phyloP scores from a whole-genome alignment of 2,888 invertebrate genomes.

The Cyclophora punctaria region DNA sequence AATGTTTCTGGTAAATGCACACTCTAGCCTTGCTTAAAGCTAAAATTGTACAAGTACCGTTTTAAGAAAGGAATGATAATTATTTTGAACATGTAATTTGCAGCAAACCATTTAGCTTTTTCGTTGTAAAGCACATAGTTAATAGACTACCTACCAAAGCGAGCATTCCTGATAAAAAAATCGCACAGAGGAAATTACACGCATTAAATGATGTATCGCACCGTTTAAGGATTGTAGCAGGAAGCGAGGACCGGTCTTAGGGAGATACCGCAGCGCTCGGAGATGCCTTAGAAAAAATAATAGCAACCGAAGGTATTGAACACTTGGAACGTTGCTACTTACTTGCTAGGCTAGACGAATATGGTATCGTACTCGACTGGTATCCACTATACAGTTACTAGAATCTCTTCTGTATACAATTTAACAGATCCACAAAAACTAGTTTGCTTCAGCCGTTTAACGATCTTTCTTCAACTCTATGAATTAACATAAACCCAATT shows the following conservation, averaged over 20 bases:
- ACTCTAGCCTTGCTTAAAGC: too few species aligned
- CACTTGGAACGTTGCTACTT: slow-evolving; percentile 2
- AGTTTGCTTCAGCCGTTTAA: too few species aligned
- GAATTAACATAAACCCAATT: too few species aligned
- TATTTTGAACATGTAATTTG: too few species aligned
- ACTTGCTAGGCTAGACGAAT: too few species aligned
- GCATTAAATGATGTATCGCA: slow-evolving; percentile 39
- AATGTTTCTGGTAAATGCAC: slow-evolving; percentile 30
- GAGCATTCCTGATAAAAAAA: slow-evolving; percentile 40
- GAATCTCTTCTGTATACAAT: too few species aligned
- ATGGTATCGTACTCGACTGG: too few species aligned
- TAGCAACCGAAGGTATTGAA: slow-evolving; percentile 41
- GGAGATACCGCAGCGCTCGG: slow-evolving; percentile 30
- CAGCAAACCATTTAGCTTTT: slow-evolving; percentile 26
- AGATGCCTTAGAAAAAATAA: slow-evolving; percentile 45
- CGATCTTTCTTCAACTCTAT: too few species aligned
- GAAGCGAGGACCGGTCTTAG: slow-evolving; percentile 49
- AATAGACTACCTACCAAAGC: slow-evolving; percentile 15
- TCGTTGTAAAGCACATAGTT: slow-evolving; percentile 25
- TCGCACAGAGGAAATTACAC: slow-evolving; percentile 43
- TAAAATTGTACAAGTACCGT: too few species aligned
- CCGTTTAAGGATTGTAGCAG: slow-evolving; percentile 59
- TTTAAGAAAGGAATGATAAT: too few species aligned
- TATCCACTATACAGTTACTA: too few species aligned
- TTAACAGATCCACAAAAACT: too few species aligned